Conservation (phyloP, 2,888 invertebrate genomes). For the Plagodis dolabraria region DNA sequence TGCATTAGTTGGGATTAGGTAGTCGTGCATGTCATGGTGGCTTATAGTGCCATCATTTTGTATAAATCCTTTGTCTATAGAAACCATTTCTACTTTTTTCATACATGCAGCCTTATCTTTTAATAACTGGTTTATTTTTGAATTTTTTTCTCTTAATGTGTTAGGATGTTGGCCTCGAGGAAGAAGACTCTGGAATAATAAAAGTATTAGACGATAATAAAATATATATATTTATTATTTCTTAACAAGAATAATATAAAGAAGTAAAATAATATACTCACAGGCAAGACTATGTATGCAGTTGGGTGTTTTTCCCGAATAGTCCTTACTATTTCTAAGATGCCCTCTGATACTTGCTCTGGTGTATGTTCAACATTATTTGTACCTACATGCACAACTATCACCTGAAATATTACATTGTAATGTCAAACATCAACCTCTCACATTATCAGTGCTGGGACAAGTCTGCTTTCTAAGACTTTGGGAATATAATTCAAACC, state of each 20-base stretch:
- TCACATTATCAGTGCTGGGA: too few relatives aligned
- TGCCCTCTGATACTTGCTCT: slow-evolving; percentile 93
- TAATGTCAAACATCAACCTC: not conserved
- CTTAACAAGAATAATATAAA: not conserved
- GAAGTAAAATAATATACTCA: slow-evolving; percentile 55
- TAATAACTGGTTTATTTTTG: slow-evolving; percentile 89
- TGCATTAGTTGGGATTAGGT: slow-evolving; percentile 93
- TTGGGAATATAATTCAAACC: too few relatives aligned
- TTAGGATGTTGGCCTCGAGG: slow-evolving; percentile 95
- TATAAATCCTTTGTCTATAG: slow-evolving; percentile 91
- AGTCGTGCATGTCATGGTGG: slow-evolving; percentile 96
- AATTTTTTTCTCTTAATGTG: slow-evolving; percentile 90
- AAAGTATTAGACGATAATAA: too few relatives aligned
- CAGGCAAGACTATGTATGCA: slow-evolving; percentile 93
- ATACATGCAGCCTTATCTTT: slow-evolving; percentile 86
- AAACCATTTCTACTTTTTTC: slow-evolving; percentile 90
- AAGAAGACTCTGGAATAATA: slow-evolving; percentile 89
- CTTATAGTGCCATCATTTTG: slow-evolving; percentile 92
- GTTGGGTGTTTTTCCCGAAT: slow-evolving; percentile 91
- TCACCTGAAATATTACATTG: slow-evolving; percentile 84
- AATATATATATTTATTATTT: too few relatives aligned
- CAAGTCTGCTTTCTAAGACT: too few relatives aligned
- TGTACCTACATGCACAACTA: slow-evolving; percentile 94
- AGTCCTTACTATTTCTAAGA: slow-evolving; percentile 89
- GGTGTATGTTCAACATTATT: slow-evolving; percentile 93